A percentile compares a stretch with the other conserved stretches of the same genome.
phyloP scores from a whole-genome alignment of 2,797 vertebrate genomes.

The Channa striata region DNA sequence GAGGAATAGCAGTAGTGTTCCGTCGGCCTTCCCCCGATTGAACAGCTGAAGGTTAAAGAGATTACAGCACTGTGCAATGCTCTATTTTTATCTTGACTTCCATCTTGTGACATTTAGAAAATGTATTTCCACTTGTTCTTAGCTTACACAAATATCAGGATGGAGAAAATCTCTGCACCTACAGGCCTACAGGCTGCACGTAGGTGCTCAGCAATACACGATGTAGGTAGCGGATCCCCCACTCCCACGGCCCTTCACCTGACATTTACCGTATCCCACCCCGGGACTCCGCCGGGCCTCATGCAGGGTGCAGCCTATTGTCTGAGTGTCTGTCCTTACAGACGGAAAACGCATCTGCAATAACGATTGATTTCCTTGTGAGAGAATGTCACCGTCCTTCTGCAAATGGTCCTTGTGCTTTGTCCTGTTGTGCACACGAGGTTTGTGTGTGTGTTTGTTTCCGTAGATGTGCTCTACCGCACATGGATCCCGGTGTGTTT shows the following conservation, averaged over 20 bases:
- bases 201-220: conserved; percentile 47
- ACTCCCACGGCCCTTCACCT: conserved; percentile 44
- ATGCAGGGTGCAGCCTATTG: conserved; percentile 46
- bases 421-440: conserved; percentile 12
- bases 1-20: conserved; percentile 15
- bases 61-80: conserved; percentile 27
- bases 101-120: conserved; percentile 65
- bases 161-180: conserved; percentile 28
- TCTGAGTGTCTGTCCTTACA: conserved; percentile 32
- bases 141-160: conserved; percentile 45
- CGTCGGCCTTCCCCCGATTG: conserved; percentile 30
- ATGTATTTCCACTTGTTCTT: conserved; percentile 48
- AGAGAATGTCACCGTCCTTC: conserved; percentile 59
- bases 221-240: conserved; percentile 40
- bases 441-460: conserved; percentile 1
- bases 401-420: conserved; percentile 38
- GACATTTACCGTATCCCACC: conserved; percentile 73
- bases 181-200: conserved; percentile 26
- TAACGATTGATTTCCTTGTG: conserved; percentile 68
- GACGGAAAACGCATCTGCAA: conserved; percentile 59
- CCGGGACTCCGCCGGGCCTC: conserved; percentile 36
- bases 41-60: conserved; percentile 52
- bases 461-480: conserved; percentile 17
- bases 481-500: conserved; percentile 41
- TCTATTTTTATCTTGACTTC: conserved; percentile 35